Base-by-base conservation (phyloP, 37 sponge, comb jelly and placozoan species). In the Petrosia ficiformis region DNA sequence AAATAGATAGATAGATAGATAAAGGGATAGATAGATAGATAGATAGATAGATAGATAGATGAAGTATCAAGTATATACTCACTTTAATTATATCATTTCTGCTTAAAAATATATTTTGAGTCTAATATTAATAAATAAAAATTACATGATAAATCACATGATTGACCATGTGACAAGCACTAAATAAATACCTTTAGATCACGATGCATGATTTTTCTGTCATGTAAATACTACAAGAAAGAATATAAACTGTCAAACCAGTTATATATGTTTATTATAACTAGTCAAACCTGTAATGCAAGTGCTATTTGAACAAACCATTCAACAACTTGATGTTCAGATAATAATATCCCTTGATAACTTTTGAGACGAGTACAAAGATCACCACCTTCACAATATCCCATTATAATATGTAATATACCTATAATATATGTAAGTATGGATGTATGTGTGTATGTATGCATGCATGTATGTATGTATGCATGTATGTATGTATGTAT, bases 261-360 rank as follows among this genome's bases (percentile, higher is more conserved):
- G 14, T 48, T 16, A 10, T 48, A 16, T 16, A 19, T 48, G 16
- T 33, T 31, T 56, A 11, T 40, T 43, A 19, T 24, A 2, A 4
- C 28, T 39, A 30, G 4, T 24, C 65, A 31, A 0, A 86, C 88
- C 88, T 87, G 83, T 32, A 97, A 80, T 8, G 95, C 98, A 22
- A 97, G 84, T 6, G 95, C 77, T 32, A 94, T 97, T 86, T 97
- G 98, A 4, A 97, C 90, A 73, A 94, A 97, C 98, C 98, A 97
- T 71, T 93, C 90, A 3, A 97, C 85, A 2, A 97, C 89, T 68
- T 94, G 83, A 3, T 48, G 1, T 76, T 97, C 98, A 0, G 88
- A 79, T 1, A 97, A 79, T 14, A 69, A 81, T 24, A n/a, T 72
- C 8, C 81, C 81, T 22, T 65, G 40, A 19, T 59, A 61, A 3